Evolutionary conservation across 2,888 invertebrate species (phyloP).

Genomic region (Drosophila diplacantha): DNA sequence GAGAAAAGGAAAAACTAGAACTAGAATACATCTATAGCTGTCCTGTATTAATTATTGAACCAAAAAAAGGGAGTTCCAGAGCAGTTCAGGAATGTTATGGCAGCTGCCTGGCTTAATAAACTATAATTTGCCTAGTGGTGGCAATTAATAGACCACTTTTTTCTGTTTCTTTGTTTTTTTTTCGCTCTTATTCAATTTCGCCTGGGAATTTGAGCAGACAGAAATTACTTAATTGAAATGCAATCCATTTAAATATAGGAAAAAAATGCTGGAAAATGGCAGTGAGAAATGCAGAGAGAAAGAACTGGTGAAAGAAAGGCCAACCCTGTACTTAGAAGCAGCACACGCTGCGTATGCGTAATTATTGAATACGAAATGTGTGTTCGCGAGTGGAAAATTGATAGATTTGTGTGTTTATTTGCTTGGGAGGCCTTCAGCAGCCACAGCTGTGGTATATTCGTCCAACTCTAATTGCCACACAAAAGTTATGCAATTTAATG

Average conservation of each 20-base stretch:
- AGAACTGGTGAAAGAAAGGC: conserved; percentile 27
- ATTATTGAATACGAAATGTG: conserved; percentile 52
- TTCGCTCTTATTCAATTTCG: conserved; percentile 15
- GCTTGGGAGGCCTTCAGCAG: conserved; percentile 9
- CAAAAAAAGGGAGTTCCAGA: conserved; percentile 23
- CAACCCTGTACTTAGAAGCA: conserved; percentile 16
- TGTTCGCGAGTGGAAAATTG: conserved; percentile 52
- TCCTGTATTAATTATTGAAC: conserved; percentile 36
- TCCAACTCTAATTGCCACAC: conserved; percentile 62
- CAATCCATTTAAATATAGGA: conserved; percentile 32
- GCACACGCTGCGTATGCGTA: conserved; percentile 61
- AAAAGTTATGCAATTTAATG: conserved; percentile 73
- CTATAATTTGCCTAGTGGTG: conserved; percentile 51
- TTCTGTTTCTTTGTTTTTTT: conserved; percentile 19
- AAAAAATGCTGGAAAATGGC: conserved; percentile 5
- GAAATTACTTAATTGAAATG: conserved; percentile 66
- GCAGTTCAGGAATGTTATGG: conserved; percentile 22
- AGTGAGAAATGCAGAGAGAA: conserved; percentile 8
- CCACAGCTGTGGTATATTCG: conserved; percentile 16
- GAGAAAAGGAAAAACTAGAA: too few relatives aligned
- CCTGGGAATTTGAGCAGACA: conserved; percentile 66
- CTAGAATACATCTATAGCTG: neutral
- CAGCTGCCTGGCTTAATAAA: conserved; percentile 34
- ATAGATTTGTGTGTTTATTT: conserved; percentile 62
- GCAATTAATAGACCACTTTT: conserved; percentile 45